Evolutionary conservation across 2,113 vertebrate species (phyloP).

Genomic region (Hepsetus odoe): DNA sequence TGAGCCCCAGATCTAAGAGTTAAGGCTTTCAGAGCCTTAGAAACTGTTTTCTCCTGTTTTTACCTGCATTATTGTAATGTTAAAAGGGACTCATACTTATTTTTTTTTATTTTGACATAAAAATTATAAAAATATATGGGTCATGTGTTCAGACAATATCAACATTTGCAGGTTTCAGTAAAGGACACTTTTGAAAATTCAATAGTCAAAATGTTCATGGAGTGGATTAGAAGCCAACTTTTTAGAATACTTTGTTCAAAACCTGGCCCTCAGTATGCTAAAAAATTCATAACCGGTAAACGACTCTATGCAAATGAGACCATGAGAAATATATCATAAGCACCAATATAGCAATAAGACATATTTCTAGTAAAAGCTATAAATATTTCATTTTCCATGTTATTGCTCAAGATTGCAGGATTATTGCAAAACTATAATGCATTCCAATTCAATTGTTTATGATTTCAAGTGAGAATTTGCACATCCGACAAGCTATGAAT

Average conservation of each 20-base stretch:
- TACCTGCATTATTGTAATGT: too few relatives aligned
- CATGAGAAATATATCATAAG: neutral
- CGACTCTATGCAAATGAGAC: neutral
- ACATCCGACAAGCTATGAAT: slow-evolving; percentile 45
- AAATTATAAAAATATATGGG: too few relatives aligned
- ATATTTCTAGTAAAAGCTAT: slow-evolving; percentile 27
- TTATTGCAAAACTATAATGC: slow-evolving; percentile 28
- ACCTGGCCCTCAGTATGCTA: neutral
- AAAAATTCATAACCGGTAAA: neutral
- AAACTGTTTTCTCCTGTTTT: neutral
- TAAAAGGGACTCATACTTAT: slow-evolving; percentile 15
- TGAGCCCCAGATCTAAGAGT: neutral
- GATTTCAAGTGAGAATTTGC: slow-evolving; percentile 39
- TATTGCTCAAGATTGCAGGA: slow-evolving; percentile 38
- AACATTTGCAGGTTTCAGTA: neutral
- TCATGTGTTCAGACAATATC: neutral
- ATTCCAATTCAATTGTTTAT: slow-evolving; percentile 46
- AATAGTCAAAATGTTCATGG: neutral
- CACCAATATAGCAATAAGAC: slow-evolving; percentile 39
- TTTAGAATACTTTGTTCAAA: neutral
- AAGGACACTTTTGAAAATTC: neutral
- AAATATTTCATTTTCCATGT: slow-evolving; percentile 42
- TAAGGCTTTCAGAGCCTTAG: neutral
- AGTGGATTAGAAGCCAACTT: neutral
- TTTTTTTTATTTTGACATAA: too few relatives aligned